Percentiles rank a stretch among this genome's conserved stretches.
phyloP scores from a whole-genome alignment of 2,797 vertebrate genomes.

The Tenualosa thibaudeaui region DNA sequence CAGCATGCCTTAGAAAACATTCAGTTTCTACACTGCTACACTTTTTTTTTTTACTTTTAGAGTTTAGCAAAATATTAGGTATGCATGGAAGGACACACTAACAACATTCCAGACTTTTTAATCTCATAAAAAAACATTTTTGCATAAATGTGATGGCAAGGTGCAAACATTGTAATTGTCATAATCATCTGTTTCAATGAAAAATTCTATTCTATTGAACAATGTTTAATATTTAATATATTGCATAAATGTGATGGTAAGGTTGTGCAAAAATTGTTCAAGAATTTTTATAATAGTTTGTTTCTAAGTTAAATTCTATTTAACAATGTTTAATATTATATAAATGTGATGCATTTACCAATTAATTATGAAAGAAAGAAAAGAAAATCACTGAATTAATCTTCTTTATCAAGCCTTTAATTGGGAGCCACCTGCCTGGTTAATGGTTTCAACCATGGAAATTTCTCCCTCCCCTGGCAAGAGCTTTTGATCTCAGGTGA shows the following conservation, averaged over 20 bases:
- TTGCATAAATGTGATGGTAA: too few species aligned
- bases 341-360: background rate
- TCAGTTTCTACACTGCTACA: background rate
- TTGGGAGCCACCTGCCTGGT: slow-evolving; percentile 6
- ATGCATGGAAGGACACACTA: background rate
- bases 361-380: slow-evolving; percentile 15
- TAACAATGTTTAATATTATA: background rate
- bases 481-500: background rate
- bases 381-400: background rate
- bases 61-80: background rate
- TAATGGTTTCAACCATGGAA: slow-evolving; percentile 7
- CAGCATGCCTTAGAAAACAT: background rate
- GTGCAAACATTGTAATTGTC: too few species aligned
- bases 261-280: background rate
- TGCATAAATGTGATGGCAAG: too few species aligned
- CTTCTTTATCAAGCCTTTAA: slow-evolving; percentile 15
- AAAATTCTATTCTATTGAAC: background rate
- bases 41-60: background rate
- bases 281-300: background rate
- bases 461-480: slow-evolving; percentile 9
- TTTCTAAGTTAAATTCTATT: background rate
- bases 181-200: too few species aligned
- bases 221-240: background rate
- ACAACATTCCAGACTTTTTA: background rate
- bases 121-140: too few species aligned